Conservation (phyloP, 2,113 vertebrate genomes). For the Balaeniceps rex region DNA sequence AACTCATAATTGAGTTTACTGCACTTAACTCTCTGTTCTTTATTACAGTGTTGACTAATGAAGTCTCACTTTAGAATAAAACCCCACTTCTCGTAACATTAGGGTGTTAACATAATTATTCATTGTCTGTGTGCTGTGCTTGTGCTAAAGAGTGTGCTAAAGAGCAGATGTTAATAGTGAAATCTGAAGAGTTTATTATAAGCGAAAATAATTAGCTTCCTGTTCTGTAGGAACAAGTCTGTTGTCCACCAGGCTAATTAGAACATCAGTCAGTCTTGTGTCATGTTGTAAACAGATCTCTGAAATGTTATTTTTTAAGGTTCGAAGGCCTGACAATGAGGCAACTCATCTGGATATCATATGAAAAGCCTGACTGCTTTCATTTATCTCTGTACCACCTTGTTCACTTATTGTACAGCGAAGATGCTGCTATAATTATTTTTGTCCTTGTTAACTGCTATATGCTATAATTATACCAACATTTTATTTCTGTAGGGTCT, state of each 20-base stretch:
- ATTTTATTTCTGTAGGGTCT: neutral
- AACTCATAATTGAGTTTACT: slow-evolving; percentile 18
- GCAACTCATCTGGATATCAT: neutral
- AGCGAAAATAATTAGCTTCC: slow-evolving; percentile 42
- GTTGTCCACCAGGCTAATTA: slow-evolving; percentile 35
- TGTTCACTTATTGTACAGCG: neutral
- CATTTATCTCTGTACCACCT: neutral
- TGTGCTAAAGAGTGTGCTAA: neutral
- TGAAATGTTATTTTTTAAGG: slow-evolving; percentile 4
- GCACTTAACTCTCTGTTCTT: neutral
- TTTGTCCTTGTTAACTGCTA: neutral
- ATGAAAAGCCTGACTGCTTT: neutral
- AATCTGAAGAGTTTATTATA: slow-evolving; percentile 39
- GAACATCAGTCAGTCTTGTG: slow-evolving; percentile 8
- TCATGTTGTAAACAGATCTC: slow-evolving; percentile 4
- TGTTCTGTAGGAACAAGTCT: slow-evolving; percentile 38
- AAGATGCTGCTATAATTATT: neutral
- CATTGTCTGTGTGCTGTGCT: neutral
- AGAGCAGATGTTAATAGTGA: slow-evolving; percentile 31
- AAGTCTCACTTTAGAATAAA: slow-evolving; percentile 17
- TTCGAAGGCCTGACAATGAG: neutral
- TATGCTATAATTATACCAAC: neutral
- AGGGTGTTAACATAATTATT: slow-evolving; percentile 13
- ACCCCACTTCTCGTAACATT: neutral
- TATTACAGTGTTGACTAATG: slow-evolving; percentile 32